phyloP scores from a whole-genome alignment of 1,140 invertebrate genomes.

The silkworm (Bombyx mori) region DNA sequence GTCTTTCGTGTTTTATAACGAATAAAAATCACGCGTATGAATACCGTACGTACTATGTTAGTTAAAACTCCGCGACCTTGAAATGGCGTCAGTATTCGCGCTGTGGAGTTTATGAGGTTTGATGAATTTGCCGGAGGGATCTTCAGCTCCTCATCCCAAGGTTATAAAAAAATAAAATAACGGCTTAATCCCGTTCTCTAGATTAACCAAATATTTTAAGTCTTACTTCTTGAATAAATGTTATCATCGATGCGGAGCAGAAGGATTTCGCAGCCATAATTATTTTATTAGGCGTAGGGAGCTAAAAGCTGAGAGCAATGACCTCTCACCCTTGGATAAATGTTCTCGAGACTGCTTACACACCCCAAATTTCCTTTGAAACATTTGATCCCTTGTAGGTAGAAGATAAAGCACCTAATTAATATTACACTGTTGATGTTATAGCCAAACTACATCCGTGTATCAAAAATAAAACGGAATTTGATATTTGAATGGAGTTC shows the following conservation, averaged over 20 bases:
- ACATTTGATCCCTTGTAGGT: background rate
- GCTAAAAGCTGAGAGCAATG: slow-evolving; percentile 35
- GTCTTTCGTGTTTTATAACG: too few species aligned
- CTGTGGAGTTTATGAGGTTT: slow-evolving; percentile 1
- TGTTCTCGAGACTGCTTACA: slow-evolving; percentile 30
- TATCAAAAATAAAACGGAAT: too few species aligned
- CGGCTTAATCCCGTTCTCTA: too few species aligned
- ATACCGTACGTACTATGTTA: too few species aligned
- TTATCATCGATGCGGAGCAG: background rate
- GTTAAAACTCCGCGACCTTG: background rate
- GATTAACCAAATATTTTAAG: too few species aligned
- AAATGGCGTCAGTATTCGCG: background rate
- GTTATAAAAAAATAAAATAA: too few species aligned
- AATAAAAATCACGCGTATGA: too few species aligned
- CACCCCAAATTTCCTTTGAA: slow-evolving; percentile 12
- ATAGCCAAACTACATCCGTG: too few species aligned
- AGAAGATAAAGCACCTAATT: background rate
- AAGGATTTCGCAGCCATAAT: slow-evolving; percentile 15
- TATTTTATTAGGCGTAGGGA: slow-evolving; percentile 27
- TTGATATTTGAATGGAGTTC: too few species aligned
- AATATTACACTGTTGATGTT: background rate
- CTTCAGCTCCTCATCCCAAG: too few species aligned
- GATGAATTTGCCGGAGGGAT: background rate
- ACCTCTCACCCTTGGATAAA: slow-evolving; percentile 46
- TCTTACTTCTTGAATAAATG: too few species aligned